These are phyloP conservation scores for Noctua janthe DNA, from an alignment of 2,888 invertebrate species.

Conservation along the genomic window DNA sequence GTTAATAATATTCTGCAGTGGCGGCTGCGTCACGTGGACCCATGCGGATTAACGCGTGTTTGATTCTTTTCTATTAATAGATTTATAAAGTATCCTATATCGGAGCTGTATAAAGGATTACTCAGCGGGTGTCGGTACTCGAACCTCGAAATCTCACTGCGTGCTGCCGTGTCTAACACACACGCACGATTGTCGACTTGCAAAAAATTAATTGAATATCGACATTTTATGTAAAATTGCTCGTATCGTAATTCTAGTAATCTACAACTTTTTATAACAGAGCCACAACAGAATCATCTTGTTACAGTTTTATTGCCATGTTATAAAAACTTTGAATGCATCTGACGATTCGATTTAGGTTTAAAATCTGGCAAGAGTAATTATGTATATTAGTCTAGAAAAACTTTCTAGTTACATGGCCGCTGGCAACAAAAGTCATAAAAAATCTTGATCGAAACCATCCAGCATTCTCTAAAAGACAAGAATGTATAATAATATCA, in stretches of 20 bases:
- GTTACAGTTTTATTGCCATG: constrained; percentile 40
- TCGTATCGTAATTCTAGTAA: constrained; percentile 53
- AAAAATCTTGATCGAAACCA: background rate
- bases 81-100: constrained; percentile 76
- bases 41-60: constrained; percentile 83
- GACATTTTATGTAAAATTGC: constrained; percentile 49
- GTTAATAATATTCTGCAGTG: constrained; percentile 75
- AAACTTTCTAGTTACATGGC: background rate
- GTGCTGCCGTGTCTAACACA: constrained; percentile 57
- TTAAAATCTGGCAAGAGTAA: background rate
- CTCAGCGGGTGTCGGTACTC: constrained; percentile 80
- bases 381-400: constrained; percentile 5
- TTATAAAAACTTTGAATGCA: constrained; percentile 33
- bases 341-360: constrained; percentile 27
- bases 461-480: constrained; percentile 1
- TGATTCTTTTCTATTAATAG: constrained; percentile 86
- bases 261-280: constrained; percentile 38
- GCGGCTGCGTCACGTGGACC: constrained; percentile 78
- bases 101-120: constrained; percentile 77
- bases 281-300: constrained; percentile 30
- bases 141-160: constrained; percentile 54
- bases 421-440: constrained; percentile 11
- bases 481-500: constrained; percentile 21
- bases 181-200: constrained; percentile 52
- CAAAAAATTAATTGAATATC: constrained; percentile 57